Conservation (phyloP, 1,140 invertebrate genomes). For the Yoshiicerus persimilis region DNA sequence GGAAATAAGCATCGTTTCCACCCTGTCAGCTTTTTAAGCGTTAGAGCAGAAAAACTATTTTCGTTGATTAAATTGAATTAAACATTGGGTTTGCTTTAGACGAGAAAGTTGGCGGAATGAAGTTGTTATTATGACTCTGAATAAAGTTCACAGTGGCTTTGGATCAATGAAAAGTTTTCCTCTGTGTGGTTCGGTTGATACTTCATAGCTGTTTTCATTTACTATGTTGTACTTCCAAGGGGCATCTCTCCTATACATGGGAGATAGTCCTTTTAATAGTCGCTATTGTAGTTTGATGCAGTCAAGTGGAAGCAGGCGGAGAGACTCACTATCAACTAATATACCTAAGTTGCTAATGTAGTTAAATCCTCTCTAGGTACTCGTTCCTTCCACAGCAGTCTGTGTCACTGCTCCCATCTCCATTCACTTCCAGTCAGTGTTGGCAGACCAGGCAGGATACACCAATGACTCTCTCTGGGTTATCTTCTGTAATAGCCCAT, state of each 20-base stretch:
- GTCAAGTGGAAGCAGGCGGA: background rate
- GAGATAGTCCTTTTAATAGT: background rate
- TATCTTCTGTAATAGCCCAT: too few relatives aligned
- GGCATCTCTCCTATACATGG: background rate
- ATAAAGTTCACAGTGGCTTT: conserved; percentile 12
- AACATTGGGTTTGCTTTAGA: conserved; percentile 8
- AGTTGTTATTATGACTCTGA: conserved; percentile 26
- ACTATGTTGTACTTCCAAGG: background rate
- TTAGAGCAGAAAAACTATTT: conserved; percentile 27
- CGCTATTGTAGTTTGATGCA: background rate
- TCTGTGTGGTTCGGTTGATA: background rate
- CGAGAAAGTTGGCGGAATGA: conserved; percentile 24
- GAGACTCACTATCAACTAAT: background rate
- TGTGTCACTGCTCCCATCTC: background rate
- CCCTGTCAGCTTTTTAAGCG: conserved; percentile 14
- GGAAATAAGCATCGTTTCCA: conserved; percentile 9
- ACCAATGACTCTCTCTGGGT: too few relatives aligned
- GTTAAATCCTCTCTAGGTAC: background rate
- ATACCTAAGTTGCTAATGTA: background rate
- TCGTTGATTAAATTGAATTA: conserved; percentile 28
- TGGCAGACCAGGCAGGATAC: background rate
- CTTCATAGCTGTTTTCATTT: conserved; percentile 11
- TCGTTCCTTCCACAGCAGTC: background rate
- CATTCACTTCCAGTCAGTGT: background rate
- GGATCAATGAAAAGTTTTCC: conserved; percentile 16